Conservation (phyloP, 2,888 invertebrate genomes). For the Globia sparganii region DNA sequence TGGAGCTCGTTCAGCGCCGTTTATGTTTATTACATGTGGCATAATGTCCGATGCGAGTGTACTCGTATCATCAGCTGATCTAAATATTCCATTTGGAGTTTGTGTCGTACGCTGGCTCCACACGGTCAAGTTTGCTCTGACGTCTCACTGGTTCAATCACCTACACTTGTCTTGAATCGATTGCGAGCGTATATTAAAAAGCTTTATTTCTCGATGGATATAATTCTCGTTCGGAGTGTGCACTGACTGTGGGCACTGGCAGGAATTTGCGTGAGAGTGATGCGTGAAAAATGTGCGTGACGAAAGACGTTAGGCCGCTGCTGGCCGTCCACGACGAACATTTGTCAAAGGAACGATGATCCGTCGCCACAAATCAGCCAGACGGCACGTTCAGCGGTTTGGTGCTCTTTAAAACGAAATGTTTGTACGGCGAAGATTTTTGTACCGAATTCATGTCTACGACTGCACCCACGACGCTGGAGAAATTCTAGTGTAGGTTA, state of each 20-base stretch:
- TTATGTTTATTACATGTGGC: slow-evolving; percentile 80
- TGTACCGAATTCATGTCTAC: slow-evolving; percentile 1
- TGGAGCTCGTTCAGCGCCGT: slow-evolving; percentile 75
- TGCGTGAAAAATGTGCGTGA: slow-evolving; percentile 59
- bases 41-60: slow-evolving; percentile 69
- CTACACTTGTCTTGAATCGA: slow-evolving; percentile 23
- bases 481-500: slow-evolving; percentile 15
- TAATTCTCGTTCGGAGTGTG: slow-evolving; percentile 14
- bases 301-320: slow-evolving; percentile 54
- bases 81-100: slow-evolving; percentile 62
- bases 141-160: slow-evolving; percentile 37
- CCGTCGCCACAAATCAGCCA: slow-evolving; percentile 53
- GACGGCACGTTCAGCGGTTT: slow-evolving; percentile 39
- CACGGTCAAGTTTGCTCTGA: slow-evolving; percentile 57
- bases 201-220: slow-evolving; percentile 21
- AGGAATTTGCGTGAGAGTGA: slow-evolving; percentile 65
- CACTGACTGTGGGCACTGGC: slow-evolving; percentile 13
- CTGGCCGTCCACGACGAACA: slow-evolving; percentile 46
- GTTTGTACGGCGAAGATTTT: slow-evolving; percentile 17
- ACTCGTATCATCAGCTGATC: slow-evolving; percentile 66
- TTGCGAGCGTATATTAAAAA: slow-evolving; percentile 24
- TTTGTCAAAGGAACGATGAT: slow-evolving; percentile 60
- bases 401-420: slow-evolving; percentile 35
- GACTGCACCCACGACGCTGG: slow-evolving; percentile 17
- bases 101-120: slow-evolving; percentile 55